Conservation (phyloP, 2,113 vertebrate species). For the Burhinus oedicnemus region DNA sequence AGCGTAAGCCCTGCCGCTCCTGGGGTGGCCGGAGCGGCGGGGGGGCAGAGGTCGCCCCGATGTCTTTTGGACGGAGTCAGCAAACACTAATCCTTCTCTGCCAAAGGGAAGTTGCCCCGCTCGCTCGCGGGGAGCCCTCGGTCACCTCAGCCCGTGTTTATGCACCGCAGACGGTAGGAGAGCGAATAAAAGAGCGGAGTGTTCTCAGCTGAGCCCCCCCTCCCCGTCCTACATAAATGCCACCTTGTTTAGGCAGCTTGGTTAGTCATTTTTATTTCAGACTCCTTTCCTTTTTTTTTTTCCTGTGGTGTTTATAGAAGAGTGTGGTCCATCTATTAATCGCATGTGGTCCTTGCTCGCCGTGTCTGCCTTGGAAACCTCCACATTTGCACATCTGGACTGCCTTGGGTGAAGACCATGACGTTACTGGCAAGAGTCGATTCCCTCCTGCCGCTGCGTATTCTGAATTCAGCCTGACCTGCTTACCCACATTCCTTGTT, state of each 20-base stretch:
- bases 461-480: background rate
- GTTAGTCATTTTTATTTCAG: constrained; percentile 35
- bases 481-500: background rate
- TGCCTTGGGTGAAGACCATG: background rate
- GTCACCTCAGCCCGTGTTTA: background rate
- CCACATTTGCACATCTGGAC: background rate
- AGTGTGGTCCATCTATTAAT: background rate
- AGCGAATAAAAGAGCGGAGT: constrained; percentile 28
- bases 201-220: constrained; percentile 2
- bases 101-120: background rate
- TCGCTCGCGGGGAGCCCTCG: accelerated
- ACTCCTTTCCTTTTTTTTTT: background rate
- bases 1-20: background rate
- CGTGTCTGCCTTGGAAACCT: background rate
- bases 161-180: background rate
- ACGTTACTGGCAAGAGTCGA: accelerated
- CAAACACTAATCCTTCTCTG: background rate
- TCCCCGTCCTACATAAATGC: background rate
- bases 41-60: background rate
- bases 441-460: accelerated
- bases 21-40: accelerated
- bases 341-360: accelerated
- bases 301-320: background rate
- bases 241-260: constrained; percentile 20
- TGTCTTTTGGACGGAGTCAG: constrained; percentile 4